phyloP scores from a whole-genome alignment of 92 coral and sea anemone species.

The Palythoa grandis region DNA sequence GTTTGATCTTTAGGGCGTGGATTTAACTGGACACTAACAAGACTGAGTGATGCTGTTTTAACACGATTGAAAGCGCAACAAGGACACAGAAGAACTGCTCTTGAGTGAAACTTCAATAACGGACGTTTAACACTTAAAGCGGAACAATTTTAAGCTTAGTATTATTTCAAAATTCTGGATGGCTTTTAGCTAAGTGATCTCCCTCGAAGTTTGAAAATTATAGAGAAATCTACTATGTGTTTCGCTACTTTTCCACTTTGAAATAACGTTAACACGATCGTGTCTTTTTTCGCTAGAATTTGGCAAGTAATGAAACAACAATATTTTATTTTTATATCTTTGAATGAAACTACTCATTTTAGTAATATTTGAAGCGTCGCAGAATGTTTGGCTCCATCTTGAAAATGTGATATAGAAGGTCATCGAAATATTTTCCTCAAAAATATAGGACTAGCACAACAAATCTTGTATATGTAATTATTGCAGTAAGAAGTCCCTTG shows the following conservation, averaged over 20 bases:
- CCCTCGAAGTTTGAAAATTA: no score
- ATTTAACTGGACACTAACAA: constrained; percentile 31
- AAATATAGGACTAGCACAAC: not conserved
- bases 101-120: not conserved
- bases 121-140: not conserved
- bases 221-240: not conserved
- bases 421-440: not conserved
- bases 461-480: not conserved
- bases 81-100: constrained; percentile 27
- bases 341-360: not conserved
- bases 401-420: not conserved
- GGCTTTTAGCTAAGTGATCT: not conserved
- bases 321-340: constrained; percentile 8
- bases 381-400: not conserved
- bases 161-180: not conserved
- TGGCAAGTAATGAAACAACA: not conserved
- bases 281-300: not conserved
- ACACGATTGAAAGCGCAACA: constrained; percentile 18
- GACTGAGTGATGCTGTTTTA: constrained; percentile 26
- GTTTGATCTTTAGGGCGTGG: constrained; percentile 49
- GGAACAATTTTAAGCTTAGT: not conserved
- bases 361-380: not conserved
- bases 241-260: not conserved
- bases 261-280: no score
- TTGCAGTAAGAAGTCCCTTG: no score